Evolutionary conservation across 1,140 invertebrate genomes (phyloP).

Genomic region (Elymnias hypermnestra): DNA sequence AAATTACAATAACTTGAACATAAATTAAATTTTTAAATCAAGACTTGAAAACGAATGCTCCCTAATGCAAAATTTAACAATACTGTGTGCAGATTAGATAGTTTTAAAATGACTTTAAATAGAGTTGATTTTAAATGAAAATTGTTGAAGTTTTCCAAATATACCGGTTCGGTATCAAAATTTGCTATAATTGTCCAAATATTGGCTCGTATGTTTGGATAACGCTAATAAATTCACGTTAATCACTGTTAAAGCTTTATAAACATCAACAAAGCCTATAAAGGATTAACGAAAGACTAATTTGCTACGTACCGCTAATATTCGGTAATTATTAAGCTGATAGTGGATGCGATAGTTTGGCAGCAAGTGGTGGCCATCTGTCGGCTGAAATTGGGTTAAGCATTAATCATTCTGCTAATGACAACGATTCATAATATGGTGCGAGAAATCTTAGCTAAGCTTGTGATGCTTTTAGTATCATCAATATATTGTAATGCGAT

Average conservation of each 20-base stretch:
- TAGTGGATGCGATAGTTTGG: conserved; percentile 22
- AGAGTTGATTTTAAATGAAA: no score
- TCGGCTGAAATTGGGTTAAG: conserved; percentile 21
- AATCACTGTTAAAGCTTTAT: conserved; percentile 19
- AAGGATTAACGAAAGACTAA: conserved; percentile 30
- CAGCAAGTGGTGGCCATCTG: conserved; percentile 21
- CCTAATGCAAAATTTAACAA: no score
- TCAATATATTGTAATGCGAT: no score
- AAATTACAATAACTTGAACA: no score
- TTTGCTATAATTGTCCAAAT: no score
- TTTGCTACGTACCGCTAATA: conserved; percentile 28
- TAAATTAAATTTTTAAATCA: no score
- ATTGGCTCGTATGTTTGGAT: no score
- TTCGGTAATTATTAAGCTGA: conserved; percentile 25
- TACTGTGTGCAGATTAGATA: no score
- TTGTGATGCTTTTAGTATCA: background rate
- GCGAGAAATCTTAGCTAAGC: background rate
- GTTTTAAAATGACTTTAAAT: no score
- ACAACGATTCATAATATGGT: conserved; percentile 20
- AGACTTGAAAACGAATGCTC: no score
- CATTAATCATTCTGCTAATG: conserved; percentile 25
- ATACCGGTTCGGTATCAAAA: no score
- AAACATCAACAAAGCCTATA: conserved; percentile 22
- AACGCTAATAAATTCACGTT: conserved; percentile 18
- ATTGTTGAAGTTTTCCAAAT: no score